Percentiles rank a stretch among this genome's conserved stretches.
These are phyloP conservation scores for Larimichthys crocea DNA, from an alignment of 2,113 vertebrate genomes.

Conservation along the genomic window DNA sequence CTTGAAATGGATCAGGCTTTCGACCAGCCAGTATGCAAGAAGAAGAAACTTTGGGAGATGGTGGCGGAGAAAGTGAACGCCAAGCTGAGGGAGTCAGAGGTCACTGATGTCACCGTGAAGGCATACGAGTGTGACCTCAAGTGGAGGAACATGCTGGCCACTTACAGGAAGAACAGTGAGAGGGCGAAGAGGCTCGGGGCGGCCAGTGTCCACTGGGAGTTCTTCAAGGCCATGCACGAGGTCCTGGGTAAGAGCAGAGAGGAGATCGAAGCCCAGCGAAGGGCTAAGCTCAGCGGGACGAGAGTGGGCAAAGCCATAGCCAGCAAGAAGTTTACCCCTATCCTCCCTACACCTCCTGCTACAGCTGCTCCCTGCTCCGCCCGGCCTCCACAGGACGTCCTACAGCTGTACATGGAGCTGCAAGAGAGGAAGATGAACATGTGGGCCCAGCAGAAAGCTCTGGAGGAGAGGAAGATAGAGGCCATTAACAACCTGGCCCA, in stretches of 20 bases:
- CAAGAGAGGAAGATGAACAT: slow-evolving; percentile 87
- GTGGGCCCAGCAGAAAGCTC: slow-evolving; percentile 85
- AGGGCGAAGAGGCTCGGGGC: slow-evolving; percentile 77
- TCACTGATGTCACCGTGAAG: slow-evolving; percentile 66
- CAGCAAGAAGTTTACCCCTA: slow-evolving; percentile 81
- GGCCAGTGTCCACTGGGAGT: slow-evolving; percentile 84
- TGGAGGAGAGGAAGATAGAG: slow-evolving; percentile 85
- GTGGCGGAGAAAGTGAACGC: slow-evolving; percentile 80
- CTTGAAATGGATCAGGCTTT: slow-evolving; percentile 84
- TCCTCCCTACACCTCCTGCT: slow-evolving; percentile 77
- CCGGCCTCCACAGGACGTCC: slow-evolving; percentile 80
- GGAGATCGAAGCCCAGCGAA: slow-evolving; percentile 76
- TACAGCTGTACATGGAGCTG: slow-evolving; percentile 86
- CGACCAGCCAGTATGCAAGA: slow-evolving; percentile 85
- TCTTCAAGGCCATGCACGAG: slow-evolving; percentile 81
- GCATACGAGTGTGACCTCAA: slow-evolving; percentile 86
- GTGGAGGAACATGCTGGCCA: slow-evolving; percentile 86
- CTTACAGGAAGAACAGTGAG: slow-evolving; percentile 84
- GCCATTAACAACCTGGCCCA: slow-evolving; percentile 85
- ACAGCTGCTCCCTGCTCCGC: slow-evolving; percentile 27
- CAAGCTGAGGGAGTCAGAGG: slow-evolving; percentile 71
- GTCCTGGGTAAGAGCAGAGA: slow-evolving; percentile 81
- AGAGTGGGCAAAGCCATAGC: slow-evolving; percentile 76
- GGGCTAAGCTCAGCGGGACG: slow-evolving; percentile 70
- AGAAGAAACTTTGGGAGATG: slow-evolving; percentile 85